phyloP scores from a whole-genome alignment of 2,888 invertebrate genomes.

The Perdita meconis region DNA sequence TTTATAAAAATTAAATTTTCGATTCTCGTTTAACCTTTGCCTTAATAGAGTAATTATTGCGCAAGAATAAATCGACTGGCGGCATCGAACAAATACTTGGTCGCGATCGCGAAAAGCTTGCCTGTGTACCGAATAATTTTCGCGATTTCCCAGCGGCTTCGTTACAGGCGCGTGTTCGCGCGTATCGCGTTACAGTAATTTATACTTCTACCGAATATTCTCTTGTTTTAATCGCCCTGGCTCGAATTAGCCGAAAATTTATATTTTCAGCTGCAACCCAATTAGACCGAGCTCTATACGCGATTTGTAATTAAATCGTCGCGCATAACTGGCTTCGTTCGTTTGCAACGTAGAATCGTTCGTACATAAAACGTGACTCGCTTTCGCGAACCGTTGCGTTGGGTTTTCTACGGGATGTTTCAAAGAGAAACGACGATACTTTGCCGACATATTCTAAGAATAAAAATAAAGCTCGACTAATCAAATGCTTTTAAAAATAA shows the following conservation, averaged over 20 bases:
- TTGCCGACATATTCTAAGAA: too few species aligned
- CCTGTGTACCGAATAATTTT: conserved; percentile 13
- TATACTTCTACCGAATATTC: conserved; percentile 17
- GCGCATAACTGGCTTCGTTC: not conserved
- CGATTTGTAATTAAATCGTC: conserved; percentile 7
- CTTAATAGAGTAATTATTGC: conserved; percentile 37
- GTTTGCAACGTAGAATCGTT: not conserved
- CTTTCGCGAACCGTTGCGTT: not conserved
- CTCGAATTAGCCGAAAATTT: conserved; percentile 33
- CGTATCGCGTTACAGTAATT: conserved; percentile 46
- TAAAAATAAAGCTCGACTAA: too few species aligned
- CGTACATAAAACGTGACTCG: conserved; percentile 8
- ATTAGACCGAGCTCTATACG: conserved; percentile 7
- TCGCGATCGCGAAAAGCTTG: conserved; percentile 32
- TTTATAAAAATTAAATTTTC: too few species aligned
- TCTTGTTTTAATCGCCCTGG: conserved; percentile 16
- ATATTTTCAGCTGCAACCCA: conserved; percentile 1
- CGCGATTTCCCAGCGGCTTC: conserved; percentile 43
- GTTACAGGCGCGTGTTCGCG: not conserved
- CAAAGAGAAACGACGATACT: too few species aligned
- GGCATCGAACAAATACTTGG: conserved; percentile 13
- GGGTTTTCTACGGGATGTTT: too few species aligned
- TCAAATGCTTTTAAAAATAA: too few species aligned
- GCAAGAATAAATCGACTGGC: conserved; percentile 17
- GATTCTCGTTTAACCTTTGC: not conserved